Evolutionary conservation across 2,888 invertebrate genomes (phyloP).

Genomic region (Yponomeuta plumbellus): DNA sequence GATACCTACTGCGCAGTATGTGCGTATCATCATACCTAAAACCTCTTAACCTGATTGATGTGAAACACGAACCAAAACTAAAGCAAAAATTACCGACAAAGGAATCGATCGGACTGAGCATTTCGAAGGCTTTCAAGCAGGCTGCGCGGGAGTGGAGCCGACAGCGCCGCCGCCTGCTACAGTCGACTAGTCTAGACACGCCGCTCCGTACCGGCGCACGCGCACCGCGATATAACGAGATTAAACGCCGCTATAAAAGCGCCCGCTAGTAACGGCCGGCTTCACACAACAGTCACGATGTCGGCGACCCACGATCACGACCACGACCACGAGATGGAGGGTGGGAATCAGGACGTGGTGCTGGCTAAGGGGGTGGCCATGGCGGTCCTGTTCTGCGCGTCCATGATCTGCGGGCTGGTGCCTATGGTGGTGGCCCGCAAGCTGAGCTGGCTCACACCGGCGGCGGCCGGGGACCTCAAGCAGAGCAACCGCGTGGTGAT

Average conservation of each 20-base stretch:
- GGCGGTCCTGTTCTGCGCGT: constrained; percentile 84
- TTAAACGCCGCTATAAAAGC: constrained; percentile 50
- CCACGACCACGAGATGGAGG: constrained; percentile 31
- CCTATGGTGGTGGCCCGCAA: constrained; percentile 83
- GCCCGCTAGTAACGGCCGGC: constrained; percentile 28
- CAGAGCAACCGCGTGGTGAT: constrained; percentile 73
- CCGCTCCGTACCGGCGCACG: constrained; percentile 59
- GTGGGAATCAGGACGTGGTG: constrained; percentile 67
- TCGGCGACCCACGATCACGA: constrained; percentile 20
- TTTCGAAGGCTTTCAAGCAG: constrained; percentile 46
- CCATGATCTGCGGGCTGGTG: constrained; percentile 83
- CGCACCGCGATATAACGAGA: constrained; percentile 46
- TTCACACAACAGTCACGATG: constrained; percentile 6
- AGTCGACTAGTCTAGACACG: constrained; percentile 50
- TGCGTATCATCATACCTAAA: no score
- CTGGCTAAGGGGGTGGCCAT: constrained; percentile 88
- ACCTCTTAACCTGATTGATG: no score
- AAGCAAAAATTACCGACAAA: constrained; percentile 14
- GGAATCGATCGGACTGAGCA: constrained; percentile 30
- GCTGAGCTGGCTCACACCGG: constrained; percentile 76
- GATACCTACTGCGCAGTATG: no score
- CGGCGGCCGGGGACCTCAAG: constrained; percentile 64
- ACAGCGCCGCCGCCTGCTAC: constrained; percentile 35
- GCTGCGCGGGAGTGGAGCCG: constrained; percentile 56
- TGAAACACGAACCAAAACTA: no score